Base-by-base conservation (phyloP, 2,113 vertebrate species). In the Myiagra hebetior region DNA sequence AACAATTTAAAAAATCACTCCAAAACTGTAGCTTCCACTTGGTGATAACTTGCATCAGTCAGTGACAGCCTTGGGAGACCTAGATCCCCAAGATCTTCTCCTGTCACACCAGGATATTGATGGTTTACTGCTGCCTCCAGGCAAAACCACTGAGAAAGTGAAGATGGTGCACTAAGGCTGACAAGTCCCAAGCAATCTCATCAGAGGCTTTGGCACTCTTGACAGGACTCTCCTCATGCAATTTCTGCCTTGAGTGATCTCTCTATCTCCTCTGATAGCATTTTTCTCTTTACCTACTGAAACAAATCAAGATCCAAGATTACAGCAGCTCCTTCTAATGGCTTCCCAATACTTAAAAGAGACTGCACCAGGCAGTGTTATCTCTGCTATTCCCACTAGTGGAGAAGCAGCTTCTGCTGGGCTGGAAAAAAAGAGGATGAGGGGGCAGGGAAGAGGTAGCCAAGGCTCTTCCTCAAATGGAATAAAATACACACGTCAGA, bases 91-190 rank as follows among this genome's bases (percentile, higher is more conserved):
- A 47, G 35, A 91, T 49, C 19, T 55, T 73, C 46, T 69, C 22
- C 21, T 63, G 52, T 68, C 41, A 60, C 74, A n/a, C 18, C 75
- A 87, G 65, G 83, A 94, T 91, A 93, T n/a, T 46, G 76, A 85
- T n/a, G 41, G 46, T 57, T 95, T 80, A 85, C 44, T 60, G 79
- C 49, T 96, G 91, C 65, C 85, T 93, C 39, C 64, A 75, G 80
- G 91, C 67, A 95, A 91, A 95, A 89, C 47, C 39, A 78, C 73
- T n/a, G 70, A 91, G 69, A 89, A 93, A 87, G 31, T 47, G 49
- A 91, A 84, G 69, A 55, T 3, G 0, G 44, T 14, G 35, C 73
- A 69, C 39, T 8, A 50, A 73, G 46, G 49, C 57, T 91, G 87
- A 85, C 30, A 82, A 94, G 18, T 85, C 87, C 79, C 85, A 85